A percentile compares a stretch with the other conserved stretches of the same genome.
These are phyloP conservation scores for Adelphocoris suturalis DNA, from an alignment of 2,888 invertebrate genomes.

Conservation along the genomic window DNA sequence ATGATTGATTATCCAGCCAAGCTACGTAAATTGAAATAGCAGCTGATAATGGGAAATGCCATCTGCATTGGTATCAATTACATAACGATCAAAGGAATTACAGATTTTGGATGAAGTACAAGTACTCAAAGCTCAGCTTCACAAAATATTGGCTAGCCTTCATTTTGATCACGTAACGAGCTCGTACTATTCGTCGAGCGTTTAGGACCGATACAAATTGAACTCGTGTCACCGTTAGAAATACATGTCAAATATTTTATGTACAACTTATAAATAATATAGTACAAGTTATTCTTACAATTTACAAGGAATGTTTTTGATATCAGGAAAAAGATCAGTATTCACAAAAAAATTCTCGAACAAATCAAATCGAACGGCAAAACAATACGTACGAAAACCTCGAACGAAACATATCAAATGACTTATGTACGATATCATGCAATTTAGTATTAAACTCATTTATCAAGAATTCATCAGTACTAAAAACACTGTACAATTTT, in stretches of 20 bases:
- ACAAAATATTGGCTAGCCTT: not conserved
- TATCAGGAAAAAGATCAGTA: not conserved
- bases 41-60: no score
- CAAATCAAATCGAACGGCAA: not conserved
- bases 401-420: not conserved
- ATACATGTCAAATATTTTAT: not conserved
- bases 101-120: no score
- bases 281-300: slow-evolving; percentile 28
- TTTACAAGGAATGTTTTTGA: slow-evolving; percentile 44
- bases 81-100: no score
- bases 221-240: not conserved
- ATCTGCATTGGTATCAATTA: no score
- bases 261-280: slow-evolving; percentile 40
- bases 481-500: slow-evolving; percentile 28
- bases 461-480: slow-evolving; percentile 7
- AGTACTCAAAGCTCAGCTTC: not conserved
- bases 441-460: not conserved
- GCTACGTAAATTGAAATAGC: no score
- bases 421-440: not conserved
- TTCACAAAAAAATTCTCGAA: not conserved
- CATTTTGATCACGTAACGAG: not conserved
- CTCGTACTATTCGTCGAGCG: not conserved
- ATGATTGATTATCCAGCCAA: no score
- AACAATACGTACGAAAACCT: not conserved
- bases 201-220: no score